These are phyloP conservation scores for Crypturellus undulatus DNA, from an alignment of 2,113 vertebrate species.

Conservation along the genomic window DNA sequence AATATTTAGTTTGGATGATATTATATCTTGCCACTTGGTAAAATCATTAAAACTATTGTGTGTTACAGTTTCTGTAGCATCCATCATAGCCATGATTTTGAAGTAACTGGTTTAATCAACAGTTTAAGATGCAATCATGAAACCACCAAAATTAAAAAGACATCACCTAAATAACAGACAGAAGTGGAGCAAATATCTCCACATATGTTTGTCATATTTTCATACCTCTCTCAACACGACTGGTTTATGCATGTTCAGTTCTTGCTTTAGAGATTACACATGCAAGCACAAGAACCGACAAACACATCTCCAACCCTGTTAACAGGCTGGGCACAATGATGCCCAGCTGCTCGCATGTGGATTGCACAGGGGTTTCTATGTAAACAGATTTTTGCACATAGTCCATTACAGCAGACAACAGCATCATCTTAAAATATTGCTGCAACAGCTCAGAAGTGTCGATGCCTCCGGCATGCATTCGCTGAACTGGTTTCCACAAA, in stretches of 20 bases:
- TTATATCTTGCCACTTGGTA: background rate
- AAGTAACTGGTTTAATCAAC: background rate
- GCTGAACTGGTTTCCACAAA: background rate
- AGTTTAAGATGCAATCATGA: background rate
- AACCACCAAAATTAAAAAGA: background rate
- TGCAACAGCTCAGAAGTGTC: background rate
- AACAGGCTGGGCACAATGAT: background rate
- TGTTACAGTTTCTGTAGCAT: background rate
- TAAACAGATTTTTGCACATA: background rate
- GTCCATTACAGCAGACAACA: background rate
- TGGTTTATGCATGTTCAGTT: background rate
- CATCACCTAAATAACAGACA: background rate
- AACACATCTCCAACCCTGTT: background rate
- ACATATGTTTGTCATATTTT: background rate
- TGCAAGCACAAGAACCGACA: background rate
- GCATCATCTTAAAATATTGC: background rate
- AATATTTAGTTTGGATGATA: background rate
- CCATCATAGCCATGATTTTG: background rate
- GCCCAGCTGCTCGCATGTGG: background rate
- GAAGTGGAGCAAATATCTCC: background rate
- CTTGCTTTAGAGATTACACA: background rate
- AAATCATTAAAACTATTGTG: background rate
- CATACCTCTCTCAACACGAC: background rate
- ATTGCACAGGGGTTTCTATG: background rate
- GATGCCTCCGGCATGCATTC: background rate